Base-by-base conservation (phyloP, 2,113 vertebrate genomes). In the zebrafish (Danio rerio) region DNA sequence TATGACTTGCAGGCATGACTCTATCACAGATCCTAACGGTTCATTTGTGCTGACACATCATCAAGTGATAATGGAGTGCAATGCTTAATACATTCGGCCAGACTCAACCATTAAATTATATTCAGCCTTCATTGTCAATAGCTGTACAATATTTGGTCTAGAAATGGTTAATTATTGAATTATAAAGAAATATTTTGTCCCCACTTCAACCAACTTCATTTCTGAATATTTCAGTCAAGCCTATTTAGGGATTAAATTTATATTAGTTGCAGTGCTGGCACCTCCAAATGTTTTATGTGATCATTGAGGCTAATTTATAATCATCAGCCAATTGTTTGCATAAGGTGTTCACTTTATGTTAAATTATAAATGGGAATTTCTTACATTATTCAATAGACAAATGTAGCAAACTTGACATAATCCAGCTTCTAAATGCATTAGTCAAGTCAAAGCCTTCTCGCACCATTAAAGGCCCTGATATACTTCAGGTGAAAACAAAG, bases 281-380 rank as follows among this genome's bases (percentile, higher is more conserved):
- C 20, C 6, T 66, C 16, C 5, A 5, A 62, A 21, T 71, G 9
- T 10, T 68, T 55, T 77, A 50, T 43, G 45, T 42, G 42, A n/a
- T 8, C 10, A 10, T 56, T 16, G 42, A 77, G 63, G 55, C 12
- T 49, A 50, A 52, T 56, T 71, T 77, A 7, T 49, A 76, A n/a
- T 59, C 13, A 75, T 74, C 50, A 85, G 8, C 8, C 20, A 58
- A 63, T 65, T 85, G 75, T 85, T 85, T 82, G 55, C 43, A 11
- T 18, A 85, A 58, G 76, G 72, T 70, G 75, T 82, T 82, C 21
- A 53, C 61, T 42, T 80, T 47, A 61, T 80, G 15, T 31, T 21
- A 43, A 62, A 45, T 18, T 85, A 45, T 53, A 63, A 50, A 71
- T 49, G 13, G 7, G 7, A 42, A 31, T 42, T 20, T 0, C 7